Percentiles rank a stretch among this genome's conserved stretches.
Evolutionary conservation across 2,113 vertebrate genomes (phyloP).

Genomic region (Serinus canaria): DNA sequence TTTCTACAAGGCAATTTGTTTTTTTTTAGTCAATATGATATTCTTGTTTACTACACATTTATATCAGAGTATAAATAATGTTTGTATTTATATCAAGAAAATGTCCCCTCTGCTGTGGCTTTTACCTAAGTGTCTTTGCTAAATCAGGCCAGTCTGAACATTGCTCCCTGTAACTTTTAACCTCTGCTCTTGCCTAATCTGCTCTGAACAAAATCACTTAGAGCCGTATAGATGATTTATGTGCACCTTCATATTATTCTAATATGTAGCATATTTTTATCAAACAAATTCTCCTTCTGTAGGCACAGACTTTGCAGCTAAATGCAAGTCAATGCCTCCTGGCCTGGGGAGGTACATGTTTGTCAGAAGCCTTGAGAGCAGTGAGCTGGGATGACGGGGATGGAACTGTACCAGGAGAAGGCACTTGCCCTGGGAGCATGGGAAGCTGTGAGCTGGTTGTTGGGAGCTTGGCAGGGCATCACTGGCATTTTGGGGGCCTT

Average conservation of each 20-base stretch:
- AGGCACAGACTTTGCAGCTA: not conserved
- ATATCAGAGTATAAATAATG: not conserved
- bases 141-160: not conserved
- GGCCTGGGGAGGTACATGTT: rapidly evolving
- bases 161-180: not conserved
- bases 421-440: not conserved
- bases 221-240: not conserved
- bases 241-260: not conserved
- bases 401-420: not conserved
- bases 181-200: not conserved
- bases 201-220: not conserved
- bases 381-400: not conserved
- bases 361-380: not conserved
- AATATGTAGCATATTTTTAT: not conserved
- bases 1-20: not conserved
- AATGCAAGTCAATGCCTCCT: not conserved
- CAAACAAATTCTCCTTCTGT: not conserved
- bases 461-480: not conserved
- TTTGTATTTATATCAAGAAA: not conserved
- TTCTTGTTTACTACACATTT: not conserved
- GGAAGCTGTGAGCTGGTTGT: not conserved
- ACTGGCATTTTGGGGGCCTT: not conserved
- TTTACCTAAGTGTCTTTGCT: not conserved
- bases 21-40: not conserved
- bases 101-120: not conserved